Base-by-base conservation (phyloP, 1,140 invertebrate genomes). In the Probaryconus sp. region DNA sequence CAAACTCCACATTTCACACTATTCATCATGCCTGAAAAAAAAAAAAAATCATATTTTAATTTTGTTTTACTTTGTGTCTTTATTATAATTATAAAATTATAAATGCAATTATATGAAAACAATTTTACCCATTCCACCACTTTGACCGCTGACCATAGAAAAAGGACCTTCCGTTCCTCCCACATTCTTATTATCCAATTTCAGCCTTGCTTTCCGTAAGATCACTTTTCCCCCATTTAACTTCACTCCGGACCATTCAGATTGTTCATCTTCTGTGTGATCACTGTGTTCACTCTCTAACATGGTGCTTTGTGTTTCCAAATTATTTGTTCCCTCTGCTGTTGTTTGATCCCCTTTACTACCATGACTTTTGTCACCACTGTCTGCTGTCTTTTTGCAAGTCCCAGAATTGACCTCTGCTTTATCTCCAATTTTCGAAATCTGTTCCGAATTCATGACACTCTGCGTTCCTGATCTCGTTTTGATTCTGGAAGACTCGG, bases 1-100 rank as follows among this genome's bases (percentile, higher is more conserved):
- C 94, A 96, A 21, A 96, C 93, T 51, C 92, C 92, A 86, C 93
- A 94, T 21, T 92, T 92, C 21, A 94, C 90, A 72, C 92, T 92
- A 28, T 90, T 91, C 42, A 91, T 90, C 45, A 89, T 86, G 51
- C 89, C 90, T 78, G 79, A 64, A 65, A 64, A 13, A 35, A 61
- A 68, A 31, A 45, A 47, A 33, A 38, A 35, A 14, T 17, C n/a
- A n/a, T n/a, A n/a, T n/a, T n/a, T n/a, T n/a, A n/a, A n/a, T n/a
- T n/a, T n/a, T n/a, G n/a, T n/a, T n/a, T n/a, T n/a, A n/a, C n/a
- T n/a, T n/a, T 24, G 21, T 24, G 21, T 24, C 7, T 24, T 3
- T 24, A 24, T 24, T 24, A 24, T 24, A n/a, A n/a, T n/a, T n/a
- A n/a, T n/a, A n/a, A n/a, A n/a, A n/a, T n/a, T n/a, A n/a, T n/a